These are phyloP conservation scores for Aeoliscus strigatus DNA, from an alignment of 2,797 vertebrate genomes.

Conservation along the genomic window DNA sequence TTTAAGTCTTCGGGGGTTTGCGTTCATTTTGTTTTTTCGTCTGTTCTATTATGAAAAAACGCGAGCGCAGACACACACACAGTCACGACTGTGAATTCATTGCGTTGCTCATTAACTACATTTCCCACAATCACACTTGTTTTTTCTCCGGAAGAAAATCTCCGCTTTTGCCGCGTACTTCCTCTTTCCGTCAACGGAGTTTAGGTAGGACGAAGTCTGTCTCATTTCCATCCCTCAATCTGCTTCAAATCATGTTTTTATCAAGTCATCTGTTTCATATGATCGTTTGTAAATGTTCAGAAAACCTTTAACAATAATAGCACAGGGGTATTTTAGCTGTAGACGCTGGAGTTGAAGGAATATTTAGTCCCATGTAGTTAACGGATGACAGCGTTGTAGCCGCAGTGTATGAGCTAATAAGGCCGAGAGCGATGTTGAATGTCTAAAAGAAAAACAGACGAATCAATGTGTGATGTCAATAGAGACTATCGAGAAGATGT, in stretches of 20 bases:
- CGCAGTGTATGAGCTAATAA: no score
- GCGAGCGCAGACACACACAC: no score
- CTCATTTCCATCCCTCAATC: constrained; percentile 45
- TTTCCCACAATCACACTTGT: constrained; percentile 44
- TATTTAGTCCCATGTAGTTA: constrained; percentile 2
- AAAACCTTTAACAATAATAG: background rate
- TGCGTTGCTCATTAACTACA: constrained; percentile 20
- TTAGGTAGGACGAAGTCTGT: constrained; percentile 66
- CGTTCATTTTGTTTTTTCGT: no score
- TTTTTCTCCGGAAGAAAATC: constrained; percentile 77
- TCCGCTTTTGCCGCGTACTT: constrained; percentile 43
- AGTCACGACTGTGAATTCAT: no score
- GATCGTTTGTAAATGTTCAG: background rate
- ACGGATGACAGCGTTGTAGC: constrained; percentile 37
- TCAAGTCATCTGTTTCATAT: constrained; percentile 55
- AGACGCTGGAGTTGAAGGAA: background rate
- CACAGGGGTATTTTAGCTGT: constrained; percentile 21
- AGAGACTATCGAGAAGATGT: no score
- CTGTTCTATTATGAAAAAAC: no score
- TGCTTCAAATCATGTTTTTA: constrained; percentile 53
- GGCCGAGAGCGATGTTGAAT: no score
- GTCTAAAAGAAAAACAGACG: no score
- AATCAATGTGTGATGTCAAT: no score
- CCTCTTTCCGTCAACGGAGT: constrained; percentile 79
- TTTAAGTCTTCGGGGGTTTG: no score